phyloP scores from a whole-genome alignment of 2,797 vertebrate species.

The Enteromius fasciolatus region DNA sequence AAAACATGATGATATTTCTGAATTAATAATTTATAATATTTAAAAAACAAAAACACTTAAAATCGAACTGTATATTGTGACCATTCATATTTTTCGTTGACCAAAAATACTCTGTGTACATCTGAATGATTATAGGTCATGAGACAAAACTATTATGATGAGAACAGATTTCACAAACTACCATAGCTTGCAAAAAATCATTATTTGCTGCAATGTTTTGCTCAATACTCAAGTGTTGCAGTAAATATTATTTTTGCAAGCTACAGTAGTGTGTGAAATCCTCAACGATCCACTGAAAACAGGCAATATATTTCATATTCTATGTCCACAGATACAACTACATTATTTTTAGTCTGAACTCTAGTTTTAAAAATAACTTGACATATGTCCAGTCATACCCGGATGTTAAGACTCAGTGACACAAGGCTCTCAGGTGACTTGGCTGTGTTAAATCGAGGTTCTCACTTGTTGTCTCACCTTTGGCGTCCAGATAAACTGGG shows the following conservation, averaged over 20 bases:
- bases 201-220: neutral
- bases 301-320: neutral
- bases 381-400: neutral
- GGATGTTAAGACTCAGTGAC: constrained; percentile 17
- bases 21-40: neutral
- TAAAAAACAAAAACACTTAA: neutral
- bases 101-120: neutral
- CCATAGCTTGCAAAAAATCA: neutral
- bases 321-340: neutral
- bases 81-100: neutral
- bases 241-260: neutral
- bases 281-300: neutral
- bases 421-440: neutral
- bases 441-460: neutral
- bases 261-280: neutral
- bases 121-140: neutral
- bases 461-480: constrained; percentile 12
- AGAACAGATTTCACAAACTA: neutral
- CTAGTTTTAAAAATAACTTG: constrained; percentile 4
- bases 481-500: neutral
- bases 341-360: neutral
- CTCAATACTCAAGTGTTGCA: neutral
- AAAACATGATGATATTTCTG: neutral
- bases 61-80: neutral
- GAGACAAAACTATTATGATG: neutral